Percentiles rank a stretch among this genome's conserved stretches.
These are phyloP conservation scores for Phasianus colchicus DNA, from an alignment of 2,113 vertebrate genomes.

Conservation along the genomic window DNA sequence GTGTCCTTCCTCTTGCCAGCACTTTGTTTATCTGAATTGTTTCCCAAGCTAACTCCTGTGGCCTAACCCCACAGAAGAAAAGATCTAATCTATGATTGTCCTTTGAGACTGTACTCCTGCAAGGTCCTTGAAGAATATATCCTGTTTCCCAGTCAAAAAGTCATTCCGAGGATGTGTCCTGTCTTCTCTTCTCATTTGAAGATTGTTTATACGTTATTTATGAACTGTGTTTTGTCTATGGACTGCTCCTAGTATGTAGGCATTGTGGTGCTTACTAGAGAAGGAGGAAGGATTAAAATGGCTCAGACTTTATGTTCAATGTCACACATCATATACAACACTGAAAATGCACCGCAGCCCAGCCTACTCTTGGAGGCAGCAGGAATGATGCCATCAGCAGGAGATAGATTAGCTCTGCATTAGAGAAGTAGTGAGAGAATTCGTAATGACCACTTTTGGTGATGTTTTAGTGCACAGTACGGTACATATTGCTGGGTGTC, in stretches of 20 bases:
- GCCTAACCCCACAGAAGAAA: slow-evolving; percentile 72
- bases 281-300: slow-evolving; percentile 42
- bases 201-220: slow-evolving; percentile 72
- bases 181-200: slow-evolving; percentile 69
- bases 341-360: not conserved
- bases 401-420: not conserved
- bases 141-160: slow-evolving; percentile 78
- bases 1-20: slow-evolving; percentile 71
- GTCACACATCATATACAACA: not conserved
- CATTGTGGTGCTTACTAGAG: not conserved
- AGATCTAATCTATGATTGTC: slow-evolving; percentile 67
- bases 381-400: not conserved
- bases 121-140: slow-evolving; percentile 77
- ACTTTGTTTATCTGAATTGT: slow-evolving; percentile 79
- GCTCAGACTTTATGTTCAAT: not conserved
- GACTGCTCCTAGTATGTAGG: slow-evolving; percentile 18
- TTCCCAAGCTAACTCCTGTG: slow-evolving; percentile 79
- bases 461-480: not conserved
- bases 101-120: slow-evolving; percentile 47
- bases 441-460: not conserved
- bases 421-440: not conserved
- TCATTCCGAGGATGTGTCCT: slow-evolving; percentile 72
- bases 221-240: slow-evolving; percentile 78
- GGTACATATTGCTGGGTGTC: not conserved
- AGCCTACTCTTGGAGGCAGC: not conserved